phyloP scores from a whole-genome alignment of 1,140 invertebrate genomes.

The Bacillus rossius region DNA sequence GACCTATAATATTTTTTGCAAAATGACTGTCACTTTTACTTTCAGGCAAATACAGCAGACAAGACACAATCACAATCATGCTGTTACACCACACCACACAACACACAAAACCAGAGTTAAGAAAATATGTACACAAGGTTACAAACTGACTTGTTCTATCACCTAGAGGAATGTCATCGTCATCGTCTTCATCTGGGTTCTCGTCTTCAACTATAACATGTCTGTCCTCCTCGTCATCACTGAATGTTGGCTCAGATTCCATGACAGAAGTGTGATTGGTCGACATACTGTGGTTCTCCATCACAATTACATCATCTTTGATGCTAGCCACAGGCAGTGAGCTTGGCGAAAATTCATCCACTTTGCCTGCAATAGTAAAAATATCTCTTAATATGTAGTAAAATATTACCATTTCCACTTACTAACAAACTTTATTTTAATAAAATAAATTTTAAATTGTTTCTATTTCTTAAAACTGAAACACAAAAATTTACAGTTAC shows the following conservation, averaged over 20 bases:
- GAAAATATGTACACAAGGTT: neutral
- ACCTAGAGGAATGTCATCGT: constrained; percentile 77
- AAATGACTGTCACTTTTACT: too few relatives aligned
- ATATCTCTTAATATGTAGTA: too few relatives aligned
- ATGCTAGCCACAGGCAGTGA: constrained; percentile 37
- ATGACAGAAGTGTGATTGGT: constrained; percentile 44
- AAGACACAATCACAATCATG: too few relatives aligned
- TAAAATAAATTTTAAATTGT: too few relatives aligned
- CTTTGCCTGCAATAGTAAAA: constrained; percentile 12
- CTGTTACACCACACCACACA: too few relatives aligned
- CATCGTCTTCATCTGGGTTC: constrained; percentile 60
- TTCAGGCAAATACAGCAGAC: too few relatives aligned
- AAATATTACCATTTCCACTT: too few relatives aligned
- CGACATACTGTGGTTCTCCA: constrained; percentile 22
- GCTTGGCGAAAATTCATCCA: constrained; percentile 45
- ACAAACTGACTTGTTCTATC: constrained; percentile 34
- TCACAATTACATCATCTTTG: constrained; percentile 25
- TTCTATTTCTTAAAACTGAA: too few relatives aligned
- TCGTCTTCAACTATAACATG: constrained; percentile 32
- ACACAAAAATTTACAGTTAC: too few relatives aligned
- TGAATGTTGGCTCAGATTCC: constrained; percentile 63
- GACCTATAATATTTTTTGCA: too few relatives aligned
- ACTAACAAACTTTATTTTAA: too few relatives aligned
- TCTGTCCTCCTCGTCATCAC: constrained; percentile 71
- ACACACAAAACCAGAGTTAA: too few relatives aligned